A percentile compares a stretch with the other conserved stretches of the same genome.
Evolutionary conservation across 2,797 vertebrate species (phyloP).

Genomic region (Xenentodon cancila): DNA sequence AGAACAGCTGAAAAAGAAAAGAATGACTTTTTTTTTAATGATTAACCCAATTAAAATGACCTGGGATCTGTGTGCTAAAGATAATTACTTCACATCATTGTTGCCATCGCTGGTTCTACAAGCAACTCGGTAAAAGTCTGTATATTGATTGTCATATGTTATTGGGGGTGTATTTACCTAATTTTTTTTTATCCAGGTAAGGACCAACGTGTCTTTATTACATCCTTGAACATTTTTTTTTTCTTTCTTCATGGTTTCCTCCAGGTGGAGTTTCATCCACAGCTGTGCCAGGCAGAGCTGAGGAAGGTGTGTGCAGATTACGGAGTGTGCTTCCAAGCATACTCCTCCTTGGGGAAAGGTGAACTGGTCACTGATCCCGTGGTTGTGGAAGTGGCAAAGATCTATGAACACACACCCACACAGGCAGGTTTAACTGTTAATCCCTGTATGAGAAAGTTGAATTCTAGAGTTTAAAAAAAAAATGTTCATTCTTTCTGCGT

Average conservation of each 20-base stretch:
- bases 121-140: too few relatives aligned
- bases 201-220: too few relatives aligned
- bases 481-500: not conserved
- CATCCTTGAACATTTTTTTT: not conserved
- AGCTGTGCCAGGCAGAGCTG: slow-evolving; percentile 77
- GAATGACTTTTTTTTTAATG: too few relatives aligned
- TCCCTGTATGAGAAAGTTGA: not conserved
- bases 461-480: not conserved
- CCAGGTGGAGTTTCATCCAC: slow-evolving; percentile 86
- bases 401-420: slow-evolving; percentile 69
- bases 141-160: too few relatives aligned
- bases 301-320: slow-evolving; percentile 75
- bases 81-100: too few relatives aligned
- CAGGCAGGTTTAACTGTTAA: slow-evolving; percentile 73
- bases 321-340: slow-evolving; percentile 85
- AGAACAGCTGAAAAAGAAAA: too few relatives aligned
- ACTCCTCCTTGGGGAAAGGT: slow-evolving; percentile 84
- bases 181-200: too few relatives aligned
- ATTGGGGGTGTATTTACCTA: too few relatives aligned
- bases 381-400: slow-evolving; percentile 74
- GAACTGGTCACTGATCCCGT: slow-evolving; percentile 70
- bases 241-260: not conserved
- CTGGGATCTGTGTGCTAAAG: too few relatives aligned
- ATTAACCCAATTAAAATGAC: too few relatives aligned
- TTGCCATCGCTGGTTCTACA: too few relatives aligned